Evolutionary conservation across 2,113 vertebrate species (phyloP).

Genomic region (Elanus axillaris): DNA sequence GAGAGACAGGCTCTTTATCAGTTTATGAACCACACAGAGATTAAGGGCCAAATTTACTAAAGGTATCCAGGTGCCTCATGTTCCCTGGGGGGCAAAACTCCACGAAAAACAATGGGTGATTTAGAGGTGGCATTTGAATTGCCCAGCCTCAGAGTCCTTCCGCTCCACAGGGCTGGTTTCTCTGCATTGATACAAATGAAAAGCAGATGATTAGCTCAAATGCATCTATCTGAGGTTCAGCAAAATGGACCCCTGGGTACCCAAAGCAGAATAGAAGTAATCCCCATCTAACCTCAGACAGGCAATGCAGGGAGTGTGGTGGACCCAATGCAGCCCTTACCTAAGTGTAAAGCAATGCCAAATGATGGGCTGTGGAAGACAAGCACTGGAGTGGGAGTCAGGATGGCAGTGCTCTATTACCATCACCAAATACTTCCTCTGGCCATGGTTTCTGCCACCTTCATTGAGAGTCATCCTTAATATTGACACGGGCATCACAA

Average conservation of each 20-base stretch:
- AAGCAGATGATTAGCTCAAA: background rate
- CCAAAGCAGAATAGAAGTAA: background rate
- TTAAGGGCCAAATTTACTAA: background rate
- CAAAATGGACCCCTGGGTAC: background rate
- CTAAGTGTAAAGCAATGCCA: background rate
- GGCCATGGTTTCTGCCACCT: background rate
- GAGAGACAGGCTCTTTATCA: rapidly evolving
- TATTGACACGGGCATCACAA: background rate
- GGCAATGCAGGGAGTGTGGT: rapidly evolving
- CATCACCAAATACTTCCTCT: background rate
- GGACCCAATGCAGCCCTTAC: background rate
- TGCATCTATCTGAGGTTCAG: background rate
- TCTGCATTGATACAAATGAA: background rate
- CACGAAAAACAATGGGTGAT: rapidly evolving
- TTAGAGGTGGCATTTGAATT: background rate
- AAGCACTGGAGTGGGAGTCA: background rate
- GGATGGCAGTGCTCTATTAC: background rate
- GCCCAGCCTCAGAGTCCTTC: background rate
- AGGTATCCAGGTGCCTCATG: background rate
- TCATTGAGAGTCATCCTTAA: rapidly evolving
- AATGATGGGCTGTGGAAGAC: rapidly evolving
- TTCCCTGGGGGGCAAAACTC: background rate
- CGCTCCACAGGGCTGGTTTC: background rate
- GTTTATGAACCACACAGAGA: background rate
- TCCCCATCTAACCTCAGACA: background rate